Conservation (phyloP, 2,797 vertebrate genomes). For the Leucoraja ocellata region DNA sequence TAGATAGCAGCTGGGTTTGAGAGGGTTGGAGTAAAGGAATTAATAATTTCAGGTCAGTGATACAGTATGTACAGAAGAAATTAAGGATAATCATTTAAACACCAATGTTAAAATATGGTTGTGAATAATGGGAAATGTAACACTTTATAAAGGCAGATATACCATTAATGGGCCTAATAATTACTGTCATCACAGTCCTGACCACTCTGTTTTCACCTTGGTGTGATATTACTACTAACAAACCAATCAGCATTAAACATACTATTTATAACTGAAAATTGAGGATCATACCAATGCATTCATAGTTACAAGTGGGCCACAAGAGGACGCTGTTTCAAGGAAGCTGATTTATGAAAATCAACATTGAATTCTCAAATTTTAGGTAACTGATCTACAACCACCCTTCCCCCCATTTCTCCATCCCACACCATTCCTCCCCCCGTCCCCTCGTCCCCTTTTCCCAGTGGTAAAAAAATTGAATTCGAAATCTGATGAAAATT, state of each 20-base stretch:
- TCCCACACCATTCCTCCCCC: no score
- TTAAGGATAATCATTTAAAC: not conserved
- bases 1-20: not conserved
- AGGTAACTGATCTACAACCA: no score
- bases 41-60: not conserved
- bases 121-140: not conserved
- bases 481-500: no score
- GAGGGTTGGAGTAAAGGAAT: no score
- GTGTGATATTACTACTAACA: not conserved
- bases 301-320: not conserved
- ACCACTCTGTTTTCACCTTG: not conserved
- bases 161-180: not conserved
- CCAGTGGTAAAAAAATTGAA: no score
- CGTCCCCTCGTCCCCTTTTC: no score
- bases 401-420: no score
- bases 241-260: not conserved
- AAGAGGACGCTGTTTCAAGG: slow-evolving; percentile 3
- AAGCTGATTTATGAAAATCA: no score
- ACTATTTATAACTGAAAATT: not conserved
- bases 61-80: not conserved
- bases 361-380: no score
- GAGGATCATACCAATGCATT: not conserved
- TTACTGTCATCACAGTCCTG: not conserved
- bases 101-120: not conserved
- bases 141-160: not conserved